These are phyloP conservation scores for Onychorhynchus coronatus DNA, from an alignment of 2,113 vertebrate species.

Conservation along the genomic window DNA sequence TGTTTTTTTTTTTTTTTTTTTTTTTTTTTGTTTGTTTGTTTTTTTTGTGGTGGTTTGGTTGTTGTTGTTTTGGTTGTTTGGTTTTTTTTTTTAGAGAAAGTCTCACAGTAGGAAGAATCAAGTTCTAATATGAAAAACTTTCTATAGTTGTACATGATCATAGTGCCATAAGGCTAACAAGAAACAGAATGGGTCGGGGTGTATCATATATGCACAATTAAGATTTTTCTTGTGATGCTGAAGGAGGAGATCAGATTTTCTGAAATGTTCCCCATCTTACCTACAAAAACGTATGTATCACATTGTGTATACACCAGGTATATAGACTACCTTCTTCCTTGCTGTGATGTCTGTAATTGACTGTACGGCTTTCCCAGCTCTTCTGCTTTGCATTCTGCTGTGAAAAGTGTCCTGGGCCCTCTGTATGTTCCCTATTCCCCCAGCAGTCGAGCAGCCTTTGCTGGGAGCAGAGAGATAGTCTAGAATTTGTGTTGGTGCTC, in stretches of 20 bases:
- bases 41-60: no score
- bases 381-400: neutral
- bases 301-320: neutral
- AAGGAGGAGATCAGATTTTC: neutral
- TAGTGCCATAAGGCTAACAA: neutral
- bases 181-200: neutral
- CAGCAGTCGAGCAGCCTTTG: neutral
- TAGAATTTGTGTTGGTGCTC: neutral
- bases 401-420: neutral
- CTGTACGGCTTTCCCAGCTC: neutral
- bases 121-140: neutral
- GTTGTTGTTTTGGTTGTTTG: neutral
- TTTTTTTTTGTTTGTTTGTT: no score
- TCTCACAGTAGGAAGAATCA: neutral
- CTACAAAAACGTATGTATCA: neutral
- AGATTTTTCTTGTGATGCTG: neutral
- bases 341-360: neutral
- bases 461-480: neutral
- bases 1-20: neutral
- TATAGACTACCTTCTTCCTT: neutral
- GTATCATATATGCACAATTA: neutral
- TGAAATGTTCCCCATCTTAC: neutral
- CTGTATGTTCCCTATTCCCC: neutral
- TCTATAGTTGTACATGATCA: neutral
- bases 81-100: neutral